Evolutionary conservation across 1,140 invertebrate species (phyloP).

Genomic region (Drosophila takahashii): DNA sequence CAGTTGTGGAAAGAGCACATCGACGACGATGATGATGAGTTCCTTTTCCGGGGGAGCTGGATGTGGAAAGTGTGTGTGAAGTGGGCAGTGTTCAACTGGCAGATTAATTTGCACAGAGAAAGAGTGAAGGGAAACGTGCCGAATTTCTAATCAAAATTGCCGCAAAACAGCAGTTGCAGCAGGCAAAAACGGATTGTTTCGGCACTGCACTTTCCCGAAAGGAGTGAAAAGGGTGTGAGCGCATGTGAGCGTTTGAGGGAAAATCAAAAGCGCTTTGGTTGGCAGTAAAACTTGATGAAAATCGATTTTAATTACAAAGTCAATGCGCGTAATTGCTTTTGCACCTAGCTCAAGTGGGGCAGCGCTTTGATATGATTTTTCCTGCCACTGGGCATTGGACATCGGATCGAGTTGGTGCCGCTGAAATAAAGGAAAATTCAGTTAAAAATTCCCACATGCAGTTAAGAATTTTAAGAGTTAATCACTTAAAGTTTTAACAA

Average conservation of each 20-base stretch:
- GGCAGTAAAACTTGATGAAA: slow-evolving; percentile 75
- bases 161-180: slow-evolving; percentile 64
- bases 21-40: slow-evolving; percentile 8
- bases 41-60: slow-evolving; percentile 3
- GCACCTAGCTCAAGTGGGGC: slow-evolving; percentile 72
- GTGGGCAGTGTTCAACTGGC: slow-evolving; percentile 37
- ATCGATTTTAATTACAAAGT: slow-evolving; percentile 84
- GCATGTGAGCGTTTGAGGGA: slow-evolving; percentile 35
- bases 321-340: slow-evolving; percentile 81
- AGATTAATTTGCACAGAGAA: slow-evolving; percentile 54
- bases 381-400: slow-evolving; percentile 26
- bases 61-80: background rate
- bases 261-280: slow-evolving; percentile 68
- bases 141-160: slow-evolving; percentile 79
- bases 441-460: background rate
- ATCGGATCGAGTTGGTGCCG: slow-evolving; percentile 1
- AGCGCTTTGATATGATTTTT: slow-evolving; percentile 64
- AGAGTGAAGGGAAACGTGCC: slow-evolving; percentile 44
- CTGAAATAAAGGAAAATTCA: background rate
- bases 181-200: slow-evolving; percentile 73
- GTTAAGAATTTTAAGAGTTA: too few relatives aligned
- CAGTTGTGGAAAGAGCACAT: slow-evolving; percentile 1
- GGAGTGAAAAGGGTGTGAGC: slow-evolving; percentile 8
- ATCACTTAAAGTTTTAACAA: background rate
- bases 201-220: slow-evolving; percentile 6